A percentile compares a stretch with the other conserved stretches of the same genome.
Conservation (phyloP, 1,140 invertebrate species). For the Polypedilum pembai region DNA sequence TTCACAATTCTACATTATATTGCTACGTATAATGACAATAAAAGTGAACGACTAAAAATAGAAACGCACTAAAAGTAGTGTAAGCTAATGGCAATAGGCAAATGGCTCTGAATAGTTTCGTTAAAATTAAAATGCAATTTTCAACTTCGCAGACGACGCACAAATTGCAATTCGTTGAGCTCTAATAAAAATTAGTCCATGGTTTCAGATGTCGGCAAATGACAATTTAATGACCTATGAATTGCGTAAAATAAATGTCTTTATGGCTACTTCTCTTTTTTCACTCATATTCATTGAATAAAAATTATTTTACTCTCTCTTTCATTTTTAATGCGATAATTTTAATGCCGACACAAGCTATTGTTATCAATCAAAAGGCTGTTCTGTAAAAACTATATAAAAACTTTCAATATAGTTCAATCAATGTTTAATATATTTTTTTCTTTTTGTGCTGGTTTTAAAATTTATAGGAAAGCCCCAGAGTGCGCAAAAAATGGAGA, state of each 20-base stretch:
- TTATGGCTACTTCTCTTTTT: neutral
- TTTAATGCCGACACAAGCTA: too few species aligned
- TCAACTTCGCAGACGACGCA: neutral
- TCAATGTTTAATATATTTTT: too few species aligned
- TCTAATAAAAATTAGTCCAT: constrained; percentile 3
- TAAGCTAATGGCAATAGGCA: neutral
- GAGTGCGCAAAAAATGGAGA: too few species aligned
- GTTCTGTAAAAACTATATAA: too few species aligned
- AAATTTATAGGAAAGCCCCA: too few species aligned
- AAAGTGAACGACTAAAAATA: too few species aligned
- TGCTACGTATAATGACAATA: neutral
- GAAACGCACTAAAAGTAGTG: too few species aligned
- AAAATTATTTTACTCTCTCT: too few species aligned
- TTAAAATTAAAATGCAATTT: neutral
- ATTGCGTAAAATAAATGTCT: neutral
- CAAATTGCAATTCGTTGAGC: neutral
- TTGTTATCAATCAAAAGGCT: too few species aligned
- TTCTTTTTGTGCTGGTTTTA: neutral
- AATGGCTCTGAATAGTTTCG: neutral
- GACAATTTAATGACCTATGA: neutral
- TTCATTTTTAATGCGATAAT: too few species aligned
- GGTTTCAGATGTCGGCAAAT: neutral
- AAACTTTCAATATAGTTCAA: too few species aligned
- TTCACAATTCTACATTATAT: neutral
- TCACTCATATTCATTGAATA: too few species aligned